Conservation (phyloP, 2,797 vertebrate species). For the Novumbra hubbsi region DNA sequence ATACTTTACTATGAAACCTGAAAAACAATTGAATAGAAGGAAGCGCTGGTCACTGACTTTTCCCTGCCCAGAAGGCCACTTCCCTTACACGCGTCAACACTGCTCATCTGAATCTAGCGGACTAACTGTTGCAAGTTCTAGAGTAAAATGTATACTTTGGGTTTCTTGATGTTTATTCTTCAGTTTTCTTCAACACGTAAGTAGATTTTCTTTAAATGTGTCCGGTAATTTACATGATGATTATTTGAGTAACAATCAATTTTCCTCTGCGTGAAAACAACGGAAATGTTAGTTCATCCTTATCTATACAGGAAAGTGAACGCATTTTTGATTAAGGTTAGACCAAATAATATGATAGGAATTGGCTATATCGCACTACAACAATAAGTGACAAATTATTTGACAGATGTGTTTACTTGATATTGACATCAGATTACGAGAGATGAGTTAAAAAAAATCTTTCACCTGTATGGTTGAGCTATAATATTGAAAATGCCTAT, state of each 20-base stretch:
- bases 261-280: slow-evolving; percentile 1
- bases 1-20: slow-evolving; percentile 75
- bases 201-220: slow-evolving; percentile 46
- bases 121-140: slow-evolving; percentile 59
- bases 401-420: neutral
- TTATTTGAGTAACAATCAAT: neutral
- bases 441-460: neutral
- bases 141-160: slow-evolving; percentile 80
- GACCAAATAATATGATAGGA: neutral
- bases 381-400: neutral
- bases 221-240: neutral
- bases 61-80: slow-evolving; percentile 82
- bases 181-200: slow-evolving; percentile 76
- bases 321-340: neutral
- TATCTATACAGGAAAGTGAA: slow-evolving; percentile 9
- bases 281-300: slow-evolving; percentile 33
- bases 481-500: neutral
- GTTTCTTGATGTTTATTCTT: slow-evolving; percentile 70
- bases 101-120: slow-evolving; percentile 77
- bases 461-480: neutral
- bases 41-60: slow-evolving; percentile 85
- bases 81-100: slow-evolving; percentile 80
- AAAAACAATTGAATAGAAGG: slow-evolving; percentile 90
- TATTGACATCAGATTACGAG: neutral
- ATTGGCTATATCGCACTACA: neutral